Evolutionary conservation across 2,113 vertebrate genomes (phyloP).

Genomic region (Rana temporaria): DNA sequence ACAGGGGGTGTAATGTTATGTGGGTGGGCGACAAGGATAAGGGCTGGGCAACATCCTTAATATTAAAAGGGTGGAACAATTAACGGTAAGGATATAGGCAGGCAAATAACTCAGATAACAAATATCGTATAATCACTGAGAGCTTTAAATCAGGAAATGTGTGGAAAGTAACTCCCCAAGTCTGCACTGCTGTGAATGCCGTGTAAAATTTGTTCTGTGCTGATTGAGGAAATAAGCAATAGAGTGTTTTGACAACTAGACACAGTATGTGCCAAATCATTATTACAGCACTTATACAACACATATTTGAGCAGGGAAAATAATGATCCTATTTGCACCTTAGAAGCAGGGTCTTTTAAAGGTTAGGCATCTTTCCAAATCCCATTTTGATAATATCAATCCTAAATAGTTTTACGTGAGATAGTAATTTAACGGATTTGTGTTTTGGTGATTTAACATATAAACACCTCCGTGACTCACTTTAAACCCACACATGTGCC

Average conservation of each 20-base stretch:
- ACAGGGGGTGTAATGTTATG: not conserved
- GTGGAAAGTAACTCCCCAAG: conserved; percentile 19
- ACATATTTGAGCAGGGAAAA: conserved; percentile 4
- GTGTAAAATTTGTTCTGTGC: not conserved
- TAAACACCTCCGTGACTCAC: no score
- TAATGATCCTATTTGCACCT: conserved; percentile 19
- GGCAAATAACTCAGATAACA: conserved; percentile 39
- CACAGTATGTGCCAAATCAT: conserved; percentile 34
- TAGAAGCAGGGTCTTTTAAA: not conserved
- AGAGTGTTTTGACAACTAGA: conserved; percentile 36
- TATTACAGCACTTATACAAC: not conserved
- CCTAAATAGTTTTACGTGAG: no score
- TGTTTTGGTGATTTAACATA: no score
- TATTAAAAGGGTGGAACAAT: conserved; percentile 27
- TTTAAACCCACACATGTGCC: no score
- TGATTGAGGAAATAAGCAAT: conserved; percentile 50
- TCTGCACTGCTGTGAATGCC: conserved; percentile 8
- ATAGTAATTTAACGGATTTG: no score
- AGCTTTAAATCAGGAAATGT: conserved; percentile 35
- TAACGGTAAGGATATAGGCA: conserved; percentile 13
- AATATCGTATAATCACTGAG: conserved; percentile 1
- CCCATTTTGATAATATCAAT: not conserved
- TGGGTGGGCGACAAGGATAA: conserved; percentile 30
- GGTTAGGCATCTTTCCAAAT: conserved; percentile 11
- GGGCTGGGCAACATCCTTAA: conserved; percentile 4